phyloP scores from a whole-genome alignment of 2,888 invertebrate genomes.

The Archaeoteleia sp. region DNA sequence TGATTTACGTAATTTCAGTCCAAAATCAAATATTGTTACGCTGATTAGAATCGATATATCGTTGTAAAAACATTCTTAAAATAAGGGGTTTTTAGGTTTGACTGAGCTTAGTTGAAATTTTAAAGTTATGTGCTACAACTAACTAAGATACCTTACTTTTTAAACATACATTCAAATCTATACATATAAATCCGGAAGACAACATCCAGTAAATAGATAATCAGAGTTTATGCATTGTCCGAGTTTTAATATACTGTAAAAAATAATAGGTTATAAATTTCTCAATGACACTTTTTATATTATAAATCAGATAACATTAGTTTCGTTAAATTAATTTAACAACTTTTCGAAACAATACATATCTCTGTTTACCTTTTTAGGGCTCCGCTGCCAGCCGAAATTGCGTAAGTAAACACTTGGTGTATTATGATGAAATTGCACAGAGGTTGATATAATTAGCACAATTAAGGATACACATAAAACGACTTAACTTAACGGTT shows the following conservation, averaged over 20 bases:
- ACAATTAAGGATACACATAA: too few species aligned
- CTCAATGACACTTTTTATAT: neutral
- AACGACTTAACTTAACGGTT: too few species aligned
- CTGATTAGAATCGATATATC: too few species aligned
- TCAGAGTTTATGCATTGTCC: conserved; percentile 18
- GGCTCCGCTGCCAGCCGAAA: conserved; percentile 64
- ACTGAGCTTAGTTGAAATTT: too few species aligned
- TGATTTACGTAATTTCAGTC: too few species aligned
- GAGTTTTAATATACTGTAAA: neutral
- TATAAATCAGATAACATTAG: too few species aligned
- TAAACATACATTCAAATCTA: neutral
- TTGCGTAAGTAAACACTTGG: too few species aligned
- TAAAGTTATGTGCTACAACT: neutral
- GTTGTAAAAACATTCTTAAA: too few species aligned
- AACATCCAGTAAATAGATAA: conserved; percentile 45
- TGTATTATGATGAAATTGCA: too few species aligned
- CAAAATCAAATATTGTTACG: too few species aligned
- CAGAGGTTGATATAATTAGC: too few species aligned
- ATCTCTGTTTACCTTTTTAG: conserved; percentile 63
- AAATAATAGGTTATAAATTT: neutral
- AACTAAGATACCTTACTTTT: neutral
- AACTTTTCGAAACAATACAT: conserved; percentile 31
- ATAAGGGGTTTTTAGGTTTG: too few species aligned
- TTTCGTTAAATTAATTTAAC: neutral
- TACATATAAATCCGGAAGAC: conserved; percentile 16